Base-by-base conservation (phyloP, 2,888 invertebrate genomes). In the Eupithecia centaureata region DNA sequence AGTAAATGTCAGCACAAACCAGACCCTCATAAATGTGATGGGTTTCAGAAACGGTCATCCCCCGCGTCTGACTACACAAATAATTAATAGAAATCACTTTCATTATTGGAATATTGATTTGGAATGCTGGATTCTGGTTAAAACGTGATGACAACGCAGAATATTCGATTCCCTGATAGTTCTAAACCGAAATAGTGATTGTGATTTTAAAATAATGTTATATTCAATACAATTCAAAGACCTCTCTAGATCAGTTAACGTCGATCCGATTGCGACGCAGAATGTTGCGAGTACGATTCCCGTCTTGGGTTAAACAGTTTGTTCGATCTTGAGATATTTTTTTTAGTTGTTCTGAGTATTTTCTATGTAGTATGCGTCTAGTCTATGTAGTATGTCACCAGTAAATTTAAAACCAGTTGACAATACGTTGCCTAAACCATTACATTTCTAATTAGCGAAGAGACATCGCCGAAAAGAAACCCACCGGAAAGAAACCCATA, bases 1-100 rank as follows among this genome's bases (percentile, higher is more conserved):
- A 51, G 61, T 70, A 61, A 62, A 67, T 62, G 65, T 70, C 70
- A 70, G 70, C 70, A 65, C 59, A 70, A 70, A 65, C 62, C 35
- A 25, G 22, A 71, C 71, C 71, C 68, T 68, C 68, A 61, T 71
- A 68, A 71, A 71, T 54, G 68, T 47, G 71, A 71, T 63, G 42
- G 65, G 61, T 64, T 64, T 67, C 42, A 64, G 64, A 58, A 67
- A 58, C 61, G 67, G 63, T 70, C 67, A 64, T 61, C 64, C 42
- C 38, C 59, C 18, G 58, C 42, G 15, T 64, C 70, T 70, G 70
- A 70, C 70, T 67, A 35, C 59, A 62, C 70, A 64, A 67, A 67
- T 70, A 70, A 67, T 67, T 70, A 71, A 65, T 57, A 57, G 51
- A 35, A 62, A 59, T 57, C 62, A 60, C 63, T 65, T 57, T 65